A percentile compares a stretch with the other conserved stretches of the same genome.
phyloP scores from a whole-genome alignment of 1,140 invertebrate species.

The Pentalonia nigronervosa region DNA sequence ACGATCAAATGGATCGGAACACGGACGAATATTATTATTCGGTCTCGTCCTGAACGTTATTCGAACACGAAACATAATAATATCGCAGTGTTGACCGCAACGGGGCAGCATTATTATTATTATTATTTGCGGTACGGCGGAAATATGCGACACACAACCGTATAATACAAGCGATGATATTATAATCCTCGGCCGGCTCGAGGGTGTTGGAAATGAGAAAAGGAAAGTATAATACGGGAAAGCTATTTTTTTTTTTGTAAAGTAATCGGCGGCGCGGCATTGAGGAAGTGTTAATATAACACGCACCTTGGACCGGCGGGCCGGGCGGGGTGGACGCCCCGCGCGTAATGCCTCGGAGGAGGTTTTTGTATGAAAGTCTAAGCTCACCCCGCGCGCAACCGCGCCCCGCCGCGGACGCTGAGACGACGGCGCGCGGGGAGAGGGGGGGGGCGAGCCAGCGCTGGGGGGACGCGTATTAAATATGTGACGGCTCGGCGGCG shows the following conservation, averaged over 20 bases:
- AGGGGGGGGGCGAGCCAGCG: no score
- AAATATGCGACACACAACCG: background rate
- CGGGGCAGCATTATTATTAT: background rate
- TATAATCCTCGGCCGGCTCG: background rate
- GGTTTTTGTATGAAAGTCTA: constrained; percentile 41
- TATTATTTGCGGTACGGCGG: background rate
- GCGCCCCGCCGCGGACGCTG: background rate
- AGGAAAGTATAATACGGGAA: constrained; percentile 1
- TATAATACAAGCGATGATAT: background rate
- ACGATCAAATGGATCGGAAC: background rate
- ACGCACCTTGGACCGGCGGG: background rate
- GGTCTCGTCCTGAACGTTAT: background rate
- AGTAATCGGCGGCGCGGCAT: background rate
- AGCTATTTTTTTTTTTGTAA: background rate
- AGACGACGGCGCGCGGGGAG: no score
- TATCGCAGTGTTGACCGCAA: background rate
- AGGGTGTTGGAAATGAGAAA: constrained; percentile 36
- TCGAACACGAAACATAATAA: background rate
- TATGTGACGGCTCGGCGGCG: constrained; percentile 39
- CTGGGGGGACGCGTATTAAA: constrained; percentile 20
- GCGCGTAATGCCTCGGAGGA: constrained; percentile 22
- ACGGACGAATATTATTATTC: background rate
- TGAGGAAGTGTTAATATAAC: constrained; percentile 47
- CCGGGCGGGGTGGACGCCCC: no score
- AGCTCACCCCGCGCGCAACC: background rate